Conservation (phyloP, 2,888 invertebrate genomes). For the Eupithecia subfuscata region DNA sequence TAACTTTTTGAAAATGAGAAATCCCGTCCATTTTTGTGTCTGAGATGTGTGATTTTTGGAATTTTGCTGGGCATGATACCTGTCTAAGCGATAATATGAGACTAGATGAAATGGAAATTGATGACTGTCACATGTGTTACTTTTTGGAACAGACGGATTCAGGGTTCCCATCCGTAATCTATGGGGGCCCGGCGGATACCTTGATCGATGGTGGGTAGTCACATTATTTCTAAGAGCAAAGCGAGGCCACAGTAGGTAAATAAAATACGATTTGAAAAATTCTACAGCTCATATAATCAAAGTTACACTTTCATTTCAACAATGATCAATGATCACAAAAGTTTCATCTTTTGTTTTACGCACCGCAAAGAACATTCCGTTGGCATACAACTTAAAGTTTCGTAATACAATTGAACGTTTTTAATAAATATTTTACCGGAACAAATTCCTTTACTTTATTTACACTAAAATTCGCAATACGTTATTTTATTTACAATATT, state of each 20-base stretch:
- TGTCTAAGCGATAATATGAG: too few species aligned
- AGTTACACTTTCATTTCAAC: constrained; percentile 83
- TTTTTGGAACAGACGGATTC: too few species aligned
- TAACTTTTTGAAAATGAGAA: too few species aligned
- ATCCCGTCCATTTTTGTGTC: too few species aligned
- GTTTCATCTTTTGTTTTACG: constrained; percentile 72
- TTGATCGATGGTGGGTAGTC: too few species aligned
- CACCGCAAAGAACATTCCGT: constrained; percentile 79
- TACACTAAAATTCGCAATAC: constrained; percentile 80
- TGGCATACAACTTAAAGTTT: constrained; percentile 73
- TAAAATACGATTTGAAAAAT: constrained; percentile 72
- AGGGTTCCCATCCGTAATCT: too few species aligned
- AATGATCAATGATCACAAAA: constrained; percentile 84
- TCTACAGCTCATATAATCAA: constrained; percentile 84
- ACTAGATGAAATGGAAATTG: too few species aligned
- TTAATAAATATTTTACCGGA: constrained; percentile 75
- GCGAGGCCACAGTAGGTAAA: constrained; percentile 29
- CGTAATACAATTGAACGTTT: constrained; percentile 67
- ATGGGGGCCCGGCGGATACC: too few species aligned
- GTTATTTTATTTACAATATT: constrained; percentile 74
- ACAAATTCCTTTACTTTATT: constrained; percentile 67
- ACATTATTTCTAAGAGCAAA: not conserved
- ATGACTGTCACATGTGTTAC: too few species aligned
- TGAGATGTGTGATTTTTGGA: too few species aligned
- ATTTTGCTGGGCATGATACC: too few species aligned